These are phyloP conservation scores for Periophthalmus modestus DNA, from an alignment of 2,113 vertebrate genomes.

Conservation along the genomic window DNA sequence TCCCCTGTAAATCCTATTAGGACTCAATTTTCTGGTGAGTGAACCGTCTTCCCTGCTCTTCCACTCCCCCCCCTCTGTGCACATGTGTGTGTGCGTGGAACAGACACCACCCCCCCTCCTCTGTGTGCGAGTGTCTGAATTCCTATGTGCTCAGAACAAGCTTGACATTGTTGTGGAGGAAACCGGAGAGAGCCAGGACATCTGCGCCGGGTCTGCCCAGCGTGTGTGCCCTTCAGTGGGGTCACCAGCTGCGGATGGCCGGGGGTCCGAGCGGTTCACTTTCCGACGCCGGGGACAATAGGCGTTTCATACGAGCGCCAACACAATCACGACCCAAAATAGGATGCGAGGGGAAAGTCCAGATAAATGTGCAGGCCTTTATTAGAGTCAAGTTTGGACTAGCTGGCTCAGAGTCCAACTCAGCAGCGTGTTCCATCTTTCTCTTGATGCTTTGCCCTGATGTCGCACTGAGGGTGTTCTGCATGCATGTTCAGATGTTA, in stretches of 20 bases:
- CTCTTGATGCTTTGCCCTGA: too few species aligned
- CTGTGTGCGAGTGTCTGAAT: conserved; percentile 48
- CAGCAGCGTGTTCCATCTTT: not conserved
- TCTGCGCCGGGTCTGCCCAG: conserved; percentile 57
- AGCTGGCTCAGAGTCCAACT: not conserved
- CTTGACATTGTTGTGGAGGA: conserved; percentile 76
- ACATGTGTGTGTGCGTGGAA: conserved; percentile 28
- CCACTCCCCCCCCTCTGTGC: not conserved
- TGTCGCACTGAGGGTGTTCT: too few species aligned
- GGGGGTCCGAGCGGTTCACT: conserved; percentile 51
- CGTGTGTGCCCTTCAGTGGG: conserved; percentile 70
- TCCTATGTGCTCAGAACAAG: conserved; percentile 71
- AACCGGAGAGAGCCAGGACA: conserved; percentile 70
- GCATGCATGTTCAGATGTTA: too few species aligned
- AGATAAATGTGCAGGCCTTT: not conserved
- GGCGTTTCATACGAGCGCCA: conserved; percentile 13
- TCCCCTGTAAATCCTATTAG: conserved; percentile 5
- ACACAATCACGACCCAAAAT: conserved; percentile 32
- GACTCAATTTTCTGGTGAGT: conserved; percentile 4
- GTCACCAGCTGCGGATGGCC: conserved; percentile 76
- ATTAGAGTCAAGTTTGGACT: not conserved
- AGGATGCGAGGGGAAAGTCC: not conserved
- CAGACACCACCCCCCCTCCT: conserved; percentile 34
- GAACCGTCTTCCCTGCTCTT: not conserved
- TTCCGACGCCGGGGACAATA: conserved; percentile 58